Percentiles rank a stretch among this genome's conserved stretches.
Evolutionary conservation across 2,113 vertebrate genomes (phyloP).

Genomic region (Tachycineta bicolor): DNA sequence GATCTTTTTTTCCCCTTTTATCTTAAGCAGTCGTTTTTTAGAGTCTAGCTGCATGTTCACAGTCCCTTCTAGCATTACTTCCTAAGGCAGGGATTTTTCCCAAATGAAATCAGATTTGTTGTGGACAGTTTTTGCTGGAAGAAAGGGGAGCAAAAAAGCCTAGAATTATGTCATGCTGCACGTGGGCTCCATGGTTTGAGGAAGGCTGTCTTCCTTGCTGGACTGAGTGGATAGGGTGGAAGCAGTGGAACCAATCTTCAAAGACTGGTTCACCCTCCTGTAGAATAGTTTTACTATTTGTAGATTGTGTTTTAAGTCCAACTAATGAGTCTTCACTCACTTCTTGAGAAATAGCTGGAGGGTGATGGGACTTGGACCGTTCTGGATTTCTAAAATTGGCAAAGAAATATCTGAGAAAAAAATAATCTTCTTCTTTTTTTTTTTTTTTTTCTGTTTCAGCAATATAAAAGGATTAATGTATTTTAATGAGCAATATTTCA

Average conservation of each 20-base stretch:
- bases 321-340: background rate
- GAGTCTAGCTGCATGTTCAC: background rate
- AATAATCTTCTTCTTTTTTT: background rate
- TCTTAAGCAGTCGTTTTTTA: background rate
- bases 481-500: background rate
- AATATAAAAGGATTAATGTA: background rate
- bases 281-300: background rate
- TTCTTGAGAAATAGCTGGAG: background rate
- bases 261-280: background rate
- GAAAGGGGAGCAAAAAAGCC: background rate
- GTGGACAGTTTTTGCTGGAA: background rate
- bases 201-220: background rate
- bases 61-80: background rate
- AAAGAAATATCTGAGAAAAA: background rate
- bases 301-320: background rate
- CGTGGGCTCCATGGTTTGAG: background rate
- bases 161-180: background rate
- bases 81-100: background rate
- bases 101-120: background rate
- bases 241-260: background rate
- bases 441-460: background rate
- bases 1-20: background rate
- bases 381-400: background rate
- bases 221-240: background rate
- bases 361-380: background rate